phyloP scores from a whole-genome alignment of 2,797 vertebrate genomes.

The Micromesistius poutassou region DNA sequence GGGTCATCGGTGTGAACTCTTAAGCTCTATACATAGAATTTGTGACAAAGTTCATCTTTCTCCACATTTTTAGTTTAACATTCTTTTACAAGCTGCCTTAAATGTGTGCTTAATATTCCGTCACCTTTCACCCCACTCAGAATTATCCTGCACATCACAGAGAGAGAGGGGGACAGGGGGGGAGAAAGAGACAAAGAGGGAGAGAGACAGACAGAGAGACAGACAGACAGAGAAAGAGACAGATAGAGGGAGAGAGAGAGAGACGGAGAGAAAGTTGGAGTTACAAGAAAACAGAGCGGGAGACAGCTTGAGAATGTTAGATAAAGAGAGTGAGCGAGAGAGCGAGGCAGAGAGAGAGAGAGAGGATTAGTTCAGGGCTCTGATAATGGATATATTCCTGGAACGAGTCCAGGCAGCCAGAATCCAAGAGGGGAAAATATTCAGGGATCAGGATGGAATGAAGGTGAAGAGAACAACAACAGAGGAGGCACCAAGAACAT shows the following conservation, averaged over 20 bases:
- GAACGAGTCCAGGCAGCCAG: conserved; percentile 51
- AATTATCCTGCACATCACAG: not conserved
- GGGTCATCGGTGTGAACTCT: not conserved
- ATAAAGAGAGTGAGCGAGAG: not conserved
- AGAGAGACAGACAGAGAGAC: not conserved
- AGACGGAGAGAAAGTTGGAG: not conserved
- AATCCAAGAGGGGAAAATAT: conserved; percentile 13
- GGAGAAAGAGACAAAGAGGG: not conserved
- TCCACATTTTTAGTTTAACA: not conserved
- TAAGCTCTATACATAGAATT: not conserved
- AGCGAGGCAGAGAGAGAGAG: conserved; percentile 24
- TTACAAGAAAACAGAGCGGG: too few species aligned
- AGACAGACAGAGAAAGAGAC: too few species aligned
- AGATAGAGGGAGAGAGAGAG: too few species aligned
- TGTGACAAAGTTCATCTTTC: not conserved
- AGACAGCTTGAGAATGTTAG: conserved; percentile 10
- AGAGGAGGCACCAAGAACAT: not conserved
- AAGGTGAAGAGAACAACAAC: conserved; percentile 29
- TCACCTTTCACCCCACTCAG: not conserved
- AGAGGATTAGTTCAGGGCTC: conserved; percentile 54
- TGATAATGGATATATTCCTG: conserved; percentile 53
- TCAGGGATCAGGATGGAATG: conserved; percentile 25
- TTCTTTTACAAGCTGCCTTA: not conserved
- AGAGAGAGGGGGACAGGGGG: not conserved
- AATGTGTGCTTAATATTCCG: not conserved